Conservation (phyloP, 2,888 invertebrate genomes). For the Lordiphosa andalusiaca region DNA sequence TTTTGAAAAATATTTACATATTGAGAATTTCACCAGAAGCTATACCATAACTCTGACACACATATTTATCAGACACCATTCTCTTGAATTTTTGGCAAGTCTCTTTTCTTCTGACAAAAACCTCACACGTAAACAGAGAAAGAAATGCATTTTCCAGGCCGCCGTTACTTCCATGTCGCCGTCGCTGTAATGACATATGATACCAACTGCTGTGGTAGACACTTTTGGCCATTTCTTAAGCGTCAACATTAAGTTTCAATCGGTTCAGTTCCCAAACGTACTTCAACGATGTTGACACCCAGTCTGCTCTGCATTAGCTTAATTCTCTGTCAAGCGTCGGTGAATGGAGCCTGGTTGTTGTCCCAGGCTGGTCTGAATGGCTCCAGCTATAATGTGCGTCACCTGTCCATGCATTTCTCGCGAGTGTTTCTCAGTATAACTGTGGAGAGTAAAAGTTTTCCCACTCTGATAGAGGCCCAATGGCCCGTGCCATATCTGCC, state of each 20-base stretch:
- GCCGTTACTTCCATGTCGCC: constrained; percentile 21
- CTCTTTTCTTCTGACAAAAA: neutral
- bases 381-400: constrained; percentile 73
- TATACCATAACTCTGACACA: too few relatives aligned
- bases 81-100: too few relatives aligned
- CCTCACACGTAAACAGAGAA: constrained; percentile 10
- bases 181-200: constrained; percentile 27
- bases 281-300: constrained; percentile 26
- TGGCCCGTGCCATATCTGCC: constrained; percentile 75
- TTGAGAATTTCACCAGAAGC: too few relatives aligned
- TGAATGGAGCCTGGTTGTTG: constrained; percentile 57
- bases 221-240: constrained; percentile 33
- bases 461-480: constrained; percentile 74
- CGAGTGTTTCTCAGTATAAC: constrained; percentile 76
- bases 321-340: constrained; percentile 12
- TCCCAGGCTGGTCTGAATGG: constrained; percentile 70
- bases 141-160: constrained; percentile 25
- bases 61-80: too few relatives aligned
- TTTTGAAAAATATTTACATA: too few relatives aligned
- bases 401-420: constrained; percentile 73
- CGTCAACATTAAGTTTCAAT: constrained; percentile 11
- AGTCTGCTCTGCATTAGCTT: constrained; percentile 24
- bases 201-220: constrained; percentile 52
- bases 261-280: constrained; percentile 18
- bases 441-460: constrained; percentile 54